phyloP scores from a whole-genome alignment of 1,140 invertebrate genomes.

The Sminthurinus signatus region DNA sequence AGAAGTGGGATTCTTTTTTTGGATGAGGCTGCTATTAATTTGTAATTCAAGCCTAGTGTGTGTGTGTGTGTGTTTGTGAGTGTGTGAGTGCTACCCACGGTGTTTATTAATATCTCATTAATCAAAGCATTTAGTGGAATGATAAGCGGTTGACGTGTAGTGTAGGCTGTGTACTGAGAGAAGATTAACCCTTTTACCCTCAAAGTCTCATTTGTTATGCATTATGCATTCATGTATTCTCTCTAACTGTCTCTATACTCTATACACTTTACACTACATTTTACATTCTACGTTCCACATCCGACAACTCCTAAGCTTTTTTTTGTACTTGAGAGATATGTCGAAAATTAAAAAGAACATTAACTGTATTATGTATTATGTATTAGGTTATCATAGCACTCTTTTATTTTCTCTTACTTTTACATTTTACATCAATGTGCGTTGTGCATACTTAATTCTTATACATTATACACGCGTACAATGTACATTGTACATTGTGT shows the following conservation, averaged over 20 bases:
- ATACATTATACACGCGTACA: too few relatives aligned
- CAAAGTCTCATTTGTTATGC: constrained; percentile 29
- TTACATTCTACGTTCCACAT: too few relatives aligned
- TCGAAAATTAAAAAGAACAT: too few relatives aligned
- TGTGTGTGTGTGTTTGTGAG: too few relatives aligned
- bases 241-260: too few relatives aligned
- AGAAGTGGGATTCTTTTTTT: not conserved
- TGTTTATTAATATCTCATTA: constrained; percentile 41
- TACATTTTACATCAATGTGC: too few relatives aligned
- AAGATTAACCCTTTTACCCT: constrained; percentile 36
- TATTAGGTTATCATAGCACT: too few relatives aligned
- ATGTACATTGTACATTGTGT: not conserved
- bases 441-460: not conserved
- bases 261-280: too few relatives aligned
- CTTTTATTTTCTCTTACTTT: not conserved
- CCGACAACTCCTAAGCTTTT: not conserved
- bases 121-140: constrained; percentile 36
- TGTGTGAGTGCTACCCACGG: constrained; percentile 17
- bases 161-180: too few relatives aligned
- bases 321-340: too few relatives aligned
- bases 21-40: constrained; percentile 29
- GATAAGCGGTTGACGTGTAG: constrained; percentile 36
- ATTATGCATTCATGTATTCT: not conserved
- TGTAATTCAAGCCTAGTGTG: constrained; percentile 31
- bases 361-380: too few relatives aligned